Base-by-base conservation (phyloP, 2,888 invertebrate species). In the Alviniconcha strummeri region DNA sequence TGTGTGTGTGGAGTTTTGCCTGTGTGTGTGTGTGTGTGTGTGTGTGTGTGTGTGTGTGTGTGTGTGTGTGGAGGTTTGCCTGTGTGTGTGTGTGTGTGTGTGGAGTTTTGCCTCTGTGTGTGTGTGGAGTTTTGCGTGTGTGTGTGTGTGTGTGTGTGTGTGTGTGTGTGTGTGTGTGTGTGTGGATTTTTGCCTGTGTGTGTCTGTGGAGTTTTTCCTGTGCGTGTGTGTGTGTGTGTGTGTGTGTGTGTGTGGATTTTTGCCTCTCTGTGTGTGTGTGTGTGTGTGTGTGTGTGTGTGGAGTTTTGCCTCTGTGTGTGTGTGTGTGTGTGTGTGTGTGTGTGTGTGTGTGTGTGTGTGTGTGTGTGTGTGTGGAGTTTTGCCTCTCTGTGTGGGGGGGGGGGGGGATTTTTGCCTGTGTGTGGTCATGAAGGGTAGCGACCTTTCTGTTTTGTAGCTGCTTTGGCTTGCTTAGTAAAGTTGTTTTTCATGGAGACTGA, bases 291-390 rank as follows among this genome's bases (percentile, higher is more conserved):
- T 60, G 60, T 60, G 60, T 60, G 60, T 60, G n/a, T n/a, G n/a
- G n/a, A n/a, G n/a, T n/a, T n/a, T n/a, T n/a, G n/a, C n/a, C n/a
- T 60, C 13, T 60, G 60, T 60, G 60, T 60, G 60, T 60, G 60
- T 72, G 72, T 72, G 72, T 72, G 72, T 72, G 72, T 72, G 72
- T 72, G 72, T 72, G 72, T 72, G 72, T 72, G 72, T 72, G 72
- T 8, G 72, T 72, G 72, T 8, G 72, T 72, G 72, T 72, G 72
- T 72, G 72, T 72, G 72, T 17, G n/a, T 72, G 72, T 72, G n/a
- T 17, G 60, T 60, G 60, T 60, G 60, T 7, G 60, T 60, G 60
- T 7, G 60, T 60, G 60, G 60, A 13, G 60, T 7, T 60, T 7
- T 60, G 60, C 60, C 7, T 60, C 8, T 60, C 7, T 13, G 60